Conservation (phyloP, 2,888 invertebrate species). For the Apamea sordens region DNA sequence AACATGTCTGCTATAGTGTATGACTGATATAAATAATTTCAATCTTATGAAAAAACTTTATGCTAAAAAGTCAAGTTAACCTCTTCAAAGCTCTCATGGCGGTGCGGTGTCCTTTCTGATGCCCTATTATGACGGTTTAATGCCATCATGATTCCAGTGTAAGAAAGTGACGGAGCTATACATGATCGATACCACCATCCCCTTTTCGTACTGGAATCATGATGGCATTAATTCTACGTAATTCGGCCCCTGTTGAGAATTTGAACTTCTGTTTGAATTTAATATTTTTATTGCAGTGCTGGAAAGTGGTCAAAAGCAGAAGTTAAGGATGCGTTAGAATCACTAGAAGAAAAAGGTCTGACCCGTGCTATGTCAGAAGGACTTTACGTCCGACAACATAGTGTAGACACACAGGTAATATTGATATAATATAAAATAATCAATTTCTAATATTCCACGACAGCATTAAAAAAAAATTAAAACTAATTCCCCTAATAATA, state of each 20-base stretch:
- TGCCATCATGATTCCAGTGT: no score
- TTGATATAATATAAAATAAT: background rate
- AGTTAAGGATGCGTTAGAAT: slow-evolving; percentile 93
- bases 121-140: no score
- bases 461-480: background rate
- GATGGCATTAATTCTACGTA: background rate
- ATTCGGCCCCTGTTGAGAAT: background rate
- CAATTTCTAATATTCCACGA: background rate
- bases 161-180: no score
- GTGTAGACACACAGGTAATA: slow-evolving; percentile 94
- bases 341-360: slow-evolving; percentile 94
- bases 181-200: no score
- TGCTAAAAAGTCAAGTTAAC: background rate
- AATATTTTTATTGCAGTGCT: slow-evolving; percentile 88
- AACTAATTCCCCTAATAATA: background rate
- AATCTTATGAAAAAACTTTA: background rate
- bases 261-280: background rate
- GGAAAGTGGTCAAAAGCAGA: slow-evolving; percentile 95
- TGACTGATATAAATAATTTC: background rate
- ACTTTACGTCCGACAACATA: slow-evolving; percentile 95
- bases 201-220: background rate
- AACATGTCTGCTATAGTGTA: background rate
- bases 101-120: no score
- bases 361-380: slow-evolving; percentile 96
- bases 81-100: background rate